These are phyloP conservation scores for Philhelius pedissequus DNA, from an alignment of 2,888 invertebrate genomes.

Conservation along the genomic window DNA sequence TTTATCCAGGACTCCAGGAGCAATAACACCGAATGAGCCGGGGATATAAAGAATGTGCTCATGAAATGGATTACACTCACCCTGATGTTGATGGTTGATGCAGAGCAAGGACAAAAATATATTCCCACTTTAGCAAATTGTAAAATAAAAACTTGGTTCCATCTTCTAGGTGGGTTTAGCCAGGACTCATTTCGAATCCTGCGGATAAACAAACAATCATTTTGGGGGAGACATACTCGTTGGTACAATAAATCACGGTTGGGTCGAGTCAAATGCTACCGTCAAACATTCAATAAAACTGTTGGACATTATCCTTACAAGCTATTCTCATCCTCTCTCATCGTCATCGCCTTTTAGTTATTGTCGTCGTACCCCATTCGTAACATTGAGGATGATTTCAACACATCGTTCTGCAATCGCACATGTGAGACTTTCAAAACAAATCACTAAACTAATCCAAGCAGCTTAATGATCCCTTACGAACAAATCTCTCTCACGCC, in stretches of 20 bases:
- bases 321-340: background rate
- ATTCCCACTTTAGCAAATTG: conserved; percentile 54
- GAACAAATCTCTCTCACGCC: conserved; percentile 54
- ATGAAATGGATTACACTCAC: conserved; percentile 59
- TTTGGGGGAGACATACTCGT: background rate
- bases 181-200: conserved; percentile 29
- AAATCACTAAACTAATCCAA: conserved; percentile 64
- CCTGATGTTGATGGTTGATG: background rate
- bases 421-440: conserved; percentile 54
- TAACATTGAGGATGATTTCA: conserved; percentile 50
- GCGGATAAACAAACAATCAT: conserved; percentile 45
- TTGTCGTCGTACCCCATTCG: background rate
- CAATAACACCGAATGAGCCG: conserved; percentile 60
- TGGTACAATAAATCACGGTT: conserved; percentile 52
- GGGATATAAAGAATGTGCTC: conserved; percentile 47
- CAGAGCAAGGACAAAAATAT: conserved; percentile 26
- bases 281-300: conserved; percentile 60
- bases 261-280: conserved; percentile 4
- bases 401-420: conserved; percentile 57
- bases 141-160: conserved; percentile 64
- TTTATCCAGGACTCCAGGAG: conserved; percentile 44
- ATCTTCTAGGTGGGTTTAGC: conserved; percentile 20
- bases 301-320: conserved; percentile 43
- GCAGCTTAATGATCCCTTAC: conserved; percentile 63
- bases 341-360: background rate